phyloP scores from a whole-genome alignment of 1,140 invertebrate genomes.

The Chlorops oryzae region DNA sequence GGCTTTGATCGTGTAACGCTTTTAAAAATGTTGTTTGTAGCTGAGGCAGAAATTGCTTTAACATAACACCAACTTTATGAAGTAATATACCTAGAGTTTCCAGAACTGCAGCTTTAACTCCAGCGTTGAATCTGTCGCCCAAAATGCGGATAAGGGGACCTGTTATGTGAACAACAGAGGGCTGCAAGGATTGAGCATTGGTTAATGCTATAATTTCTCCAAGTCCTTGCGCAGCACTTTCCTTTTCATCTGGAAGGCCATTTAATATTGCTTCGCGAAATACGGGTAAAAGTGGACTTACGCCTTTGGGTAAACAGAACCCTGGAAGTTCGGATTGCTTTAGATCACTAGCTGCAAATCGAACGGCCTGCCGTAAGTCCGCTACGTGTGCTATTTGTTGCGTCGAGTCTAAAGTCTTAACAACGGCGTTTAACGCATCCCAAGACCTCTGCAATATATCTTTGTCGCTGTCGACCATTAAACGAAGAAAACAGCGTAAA shows the following conservation, averaged over 20 bases:
- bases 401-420: slow-evolving; percentile 76
- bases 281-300: slow-evolving; percentile 86
- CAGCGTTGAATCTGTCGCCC: slow-evolving; percentile 88
- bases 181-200: slow-evolving; percentile 77
- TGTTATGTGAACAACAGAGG: slow-evolving; percentile 93
- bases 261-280: slow-evolving; percentile 95
- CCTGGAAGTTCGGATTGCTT: slow-evolving; percentile 80
- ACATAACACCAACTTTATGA: slow-evolving; percentile 83
- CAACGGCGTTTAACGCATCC: slow-evolving; percentile 85
- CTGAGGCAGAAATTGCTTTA: slow-evolving; percentile 97
- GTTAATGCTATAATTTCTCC: slow-evolving; percentile 88
- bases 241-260: slow-evolving; percentile 89
- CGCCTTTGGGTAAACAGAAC: slow-evolving; percentile 94
- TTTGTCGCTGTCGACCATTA: slow-evolving; percentile 76
- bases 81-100: slow-evolving; percentile 88
- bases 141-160: slow-evolving; percentile 96
- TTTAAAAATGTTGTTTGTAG: slow-evolving; percentile 97
- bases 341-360: slow-evolving; percentile 81
- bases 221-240: slow-evolving; percentile 87
- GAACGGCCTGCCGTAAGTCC: slow-evolving; percentile 85
- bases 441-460: slow-evolving; percentile 79
- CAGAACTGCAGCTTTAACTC: slow-evolving; percentile 91
- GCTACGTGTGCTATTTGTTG: slow-evolving; percentile 77
- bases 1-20: slow-evolving; percentile 81
- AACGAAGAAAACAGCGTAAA: slow-evolving; percentile 75